Evolutionary conservation across 1,140 invertebrate species (phyloP), one percentile per base, ranked within the genome.

Genomic region (Macrocentrus cingulum): DNA sequence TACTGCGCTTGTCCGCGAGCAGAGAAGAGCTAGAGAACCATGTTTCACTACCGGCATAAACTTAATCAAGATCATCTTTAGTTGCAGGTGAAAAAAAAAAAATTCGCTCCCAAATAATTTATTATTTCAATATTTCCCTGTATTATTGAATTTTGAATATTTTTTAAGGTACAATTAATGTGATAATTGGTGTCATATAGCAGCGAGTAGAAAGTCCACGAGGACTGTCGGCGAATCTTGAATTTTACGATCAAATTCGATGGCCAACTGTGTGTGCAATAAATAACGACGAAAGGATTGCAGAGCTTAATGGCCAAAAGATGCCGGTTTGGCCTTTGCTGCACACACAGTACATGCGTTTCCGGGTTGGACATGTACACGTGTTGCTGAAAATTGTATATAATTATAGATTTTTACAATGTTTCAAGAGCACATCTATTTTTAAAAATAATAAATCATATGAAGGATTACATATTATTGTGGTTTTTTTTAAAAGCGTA

Each of bases 211-310:
- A 39, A 39, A 39, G 36, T 39, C 36, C 36, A 39, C 6, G 29
- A 34, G n/a, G n/a, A 34, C 55, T 6, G 22, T 7, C 15, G 39
- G 23, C 46, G 45, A 13, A 49, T 32, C 19, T 49, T 16, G 37
- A 59, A 45, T 52, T 59, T 59, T 45, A 52, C 56, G 22, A 52
- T 52, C 6, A 52, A 59, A 59, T 52, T 52, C 49, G 56, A 52
- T 52, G 36, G 13, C 39, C 32, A 20, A 22, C 23, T 18, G 22
- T 39, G 36, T 41, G 51, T 15, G 41, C 49, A 52, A 59, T 59
- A 59, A 59, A 59, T 59, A 59, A 59, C 56, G 34, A 58, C n/a
- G n/a, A n/a, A n/a, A n/a, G 56, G 56, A 51, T 51, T 39, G 45
- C 16, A 36, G 48, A 50, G 37, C 37, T 58, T 58, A 58, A 58